Base-by-base conservation (phyloP, 2,113 vertebrate species). In the Cyprinodon tularosa region DNA sequence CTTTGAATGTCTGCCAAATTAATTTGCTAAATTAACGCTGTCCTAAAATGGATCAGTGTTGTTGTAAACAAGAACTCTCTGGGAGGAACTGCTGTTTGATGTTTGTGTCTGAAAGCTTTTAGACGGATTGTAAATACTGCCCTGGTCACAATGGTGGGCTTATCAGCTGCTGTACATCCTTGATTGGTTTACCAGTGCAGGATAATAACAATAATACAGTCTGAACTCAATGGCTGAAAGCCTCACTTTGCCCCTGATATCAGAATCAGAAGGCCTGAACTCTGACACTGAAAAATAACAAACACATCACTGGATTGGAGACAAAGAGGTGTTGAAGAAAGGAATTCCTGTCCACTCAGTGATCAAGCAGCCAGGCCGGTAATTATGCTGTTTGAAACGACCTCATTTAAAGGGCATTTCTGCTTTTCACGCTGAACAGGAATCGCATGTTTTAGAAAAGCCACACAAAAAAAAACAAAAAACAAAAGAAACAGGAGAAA, bases 11-110 rank as follows among this genome's bases (percentile, higher is more conserved):
- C 68, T 50, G 82, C 47, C 74, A 74, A 82, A 76, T 69, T 80
- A 60, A 76, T 84, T 82, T 76, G 60, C 75, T 57, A 82, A 88
- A 88, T 91, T 4, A 83, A 78, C 75, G 44, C 61, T 8, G 57
- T 66, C 66, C 44, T 72, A 66, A 36, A 84, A 72, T 9, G 63
- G 66, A 60, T 4, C 60, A 39, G 44, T 67, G 7, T 45, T 60
- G 71, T 60, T 40, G 80, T 4, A 59, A 75, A 78, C 38, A 75
- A 42, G 66, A 70, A 57, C 57, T 38, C 47, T 63, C 22, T 66
- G 57, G 44, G 44, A 76, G 42, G 22, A 84, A 71, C 70, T 45
- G 17, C 8, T 12, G 5, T 39, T 53, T 50, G 47, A 22, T 76
- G 12, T n/a, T 39, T 4, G 66, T 36, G 10, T 66, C 40, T 40